These are phyloP conservation scores for Drosophila prostipennis DNA, from an alignment of 2,888 invertebrate species.

Conservation along the genomic window DNA sequence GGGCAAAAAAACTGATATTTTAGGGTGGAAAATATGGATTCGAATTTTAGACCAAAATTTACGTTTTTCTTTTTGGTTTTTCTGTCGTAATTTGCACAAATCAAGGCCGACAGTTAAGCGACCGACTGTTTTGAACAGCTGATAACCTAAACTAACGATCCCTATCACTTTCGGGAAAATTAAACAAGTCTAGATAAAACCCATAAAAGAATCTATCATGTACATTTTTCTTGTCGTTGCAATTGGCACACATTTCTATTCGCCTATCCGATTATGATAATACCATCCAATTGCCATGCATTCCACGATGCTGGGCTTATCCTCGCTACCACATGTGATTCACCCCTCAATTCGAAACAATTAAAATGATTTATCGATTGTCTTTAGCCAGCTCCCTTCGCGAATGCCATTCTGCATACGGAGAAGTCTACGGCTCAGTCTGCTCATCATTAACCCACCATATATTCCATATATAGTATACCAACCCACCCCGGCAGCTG, in stretches of 20 bases:
- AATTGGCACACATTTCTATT: neutral
- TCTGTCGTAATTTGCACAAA: too few species aligned
- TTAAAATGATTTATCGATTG: conserved; percentile 75
- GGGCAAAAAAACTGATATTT: too few species aligned
- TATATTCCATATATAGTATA: too few species aligned
- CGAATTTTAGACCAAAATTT: too few species aligned
- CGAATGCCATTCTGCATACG: conserved; percentile 16
- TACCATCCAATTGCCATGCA: neutral
- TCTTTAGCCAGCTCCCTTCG: conserved; percentile 41
- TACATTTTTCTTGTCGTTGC: neutral
- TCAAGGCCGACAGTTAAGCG: too few species aligned
- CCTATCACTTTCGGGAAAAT: too few species aligned
- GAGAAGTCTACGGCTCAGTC: conserved; percentile 3
- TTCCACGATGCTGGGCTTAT: neutral
- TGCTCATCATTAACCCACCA: conserved; percentile 8
- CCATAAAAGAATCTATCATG: neutral
- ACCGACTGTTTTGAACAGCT: too few species aligned
- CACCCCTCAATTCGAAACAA: conserved; percentile 46
- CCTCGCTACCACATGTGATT: neutral
- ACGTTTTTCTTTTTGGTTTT: too few species aligned
- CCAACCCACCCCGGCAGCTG: conserved; percentile 54
- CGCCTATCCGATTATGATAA: neutral
- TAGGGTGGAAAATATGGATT: too few species aligned
- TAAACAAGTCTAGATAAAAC: neutral
- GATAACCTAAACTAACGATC: too few species aligned